Percentiles rank a stretch among this genome's conserved stretches.
Conservation (phyloP, 1,140 invertebrate genomes). For the Aricia agestis region DNA sequence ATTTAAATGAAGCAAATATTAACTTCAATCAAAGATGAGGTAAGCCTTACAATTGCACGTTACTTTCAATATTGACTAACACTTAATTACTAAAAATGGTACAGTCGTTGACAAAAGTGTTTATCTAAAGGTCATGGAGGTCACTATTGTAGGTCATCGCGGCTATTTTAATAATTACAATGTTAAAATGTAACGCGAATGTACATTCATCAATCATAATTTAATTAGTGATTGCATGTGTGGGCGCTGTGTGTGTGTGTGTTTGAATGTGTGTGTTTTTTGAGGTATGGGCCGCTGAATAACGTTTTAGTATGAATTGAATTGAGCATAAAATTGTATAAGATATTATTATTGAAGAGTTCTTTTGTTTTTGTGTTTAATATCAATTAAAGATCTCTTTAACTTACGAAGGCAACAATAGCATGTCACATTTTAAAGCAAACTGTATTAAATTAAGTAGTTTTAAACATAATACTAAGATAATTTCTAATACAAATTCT, state of each 20-base stretch:
- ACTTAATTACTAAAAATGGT: constrained; percentile 14
- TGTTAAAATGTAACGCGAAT: constrained; percentile 13
- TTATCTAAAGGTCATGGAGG: constrained; percentile 7
- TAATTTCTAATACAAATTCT: neutral
- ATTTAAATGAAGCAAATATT: neutral
- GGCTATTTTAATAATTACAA: constrained; percentile 13
- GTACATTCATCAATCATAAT: constrained; percentile 16
- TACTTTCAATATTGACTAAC: constrained; percentile 11
- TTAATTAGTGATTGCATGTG: constrained; percentile 15
- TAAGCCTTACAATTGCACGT: neutral
- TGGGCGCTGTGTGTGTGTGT: neutral
- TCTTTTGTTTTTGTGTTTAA: no score
- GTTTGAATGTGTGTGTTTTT: neutral
- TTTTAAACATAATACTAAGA: no score
- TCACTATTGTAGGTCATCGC: neutral
- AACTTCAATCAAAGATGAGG: neutral
- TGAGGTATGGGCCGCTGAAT: neutral
- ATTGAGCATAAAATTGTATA: no score
- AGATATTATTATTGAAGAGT: no score
- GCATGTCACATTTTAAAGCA: no score
- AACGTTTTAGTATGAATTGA: neutral
- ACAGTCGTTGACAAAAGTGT: constrained; percentile 16
- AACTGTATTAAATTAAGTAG: no score
- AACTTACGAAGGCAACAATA: no score
- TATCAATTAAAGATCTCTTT: no score